phyloP scores from a whole-genome alignment of 2,113 vertebrate genomes.

The Penelope pileata region DNA sequence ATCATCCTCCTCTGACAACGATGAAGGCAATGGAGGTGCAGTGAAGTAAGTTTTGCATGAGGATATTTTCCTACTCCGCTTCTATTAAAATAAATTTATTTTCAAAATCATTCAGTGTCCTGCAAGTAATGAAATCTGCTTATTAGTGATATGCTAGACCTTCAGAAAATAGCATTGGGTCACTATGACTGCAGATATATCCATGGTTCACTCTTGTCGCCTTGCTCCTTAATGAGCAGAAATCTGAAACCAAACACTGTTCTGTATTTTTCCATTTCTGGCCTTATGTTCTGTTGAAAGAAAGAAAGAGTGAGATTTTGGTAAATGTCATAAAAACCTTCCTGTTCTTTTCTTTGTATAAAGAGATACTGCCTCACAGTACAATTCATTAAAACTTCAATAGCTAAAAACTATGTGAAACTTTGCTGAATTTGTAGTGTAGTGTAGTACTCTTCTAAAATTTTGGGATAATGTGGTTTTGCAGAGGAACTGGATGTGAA shows the following conservation, averaged over 20 bases:
- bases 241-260: background rate
- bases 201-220: accelerated
- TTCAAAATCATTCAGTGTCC: background rate
- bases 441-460: background rate
- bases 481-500: background rate
- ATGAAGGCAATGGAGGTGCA: slow-evolving; percentile 85
- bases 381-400: background rate
- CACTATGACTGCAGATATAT: background rate
- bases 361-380: background rate
- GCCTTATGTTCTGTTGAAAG: background rate
- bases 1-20: slow-evolving; percentile 90
- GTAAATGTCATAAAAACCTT: slow-evolving; percentile 41
- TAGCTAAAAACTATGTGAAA: background rate
- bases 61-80: background rate
- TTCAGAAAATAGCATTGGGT: background rate
- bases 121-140: background rate
- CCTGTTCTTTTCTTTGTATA: background rate
- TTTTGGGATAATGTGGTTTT: background rate
- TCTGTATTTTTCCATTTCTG: background rate
- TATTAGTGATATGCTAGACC: background rate
- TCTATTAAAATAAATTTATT: background rate
- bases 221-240: background rate
- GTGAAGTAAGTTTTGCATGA: slow-evolving; percentile 84
- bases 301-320: background rate
- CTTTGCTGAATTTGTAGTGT: background rate